These are phyloP conservation scores for Sycobia sp. DNA, from an alignment of 1,140 invertebrate genomes.

Conservation along the genomic window DNA sequence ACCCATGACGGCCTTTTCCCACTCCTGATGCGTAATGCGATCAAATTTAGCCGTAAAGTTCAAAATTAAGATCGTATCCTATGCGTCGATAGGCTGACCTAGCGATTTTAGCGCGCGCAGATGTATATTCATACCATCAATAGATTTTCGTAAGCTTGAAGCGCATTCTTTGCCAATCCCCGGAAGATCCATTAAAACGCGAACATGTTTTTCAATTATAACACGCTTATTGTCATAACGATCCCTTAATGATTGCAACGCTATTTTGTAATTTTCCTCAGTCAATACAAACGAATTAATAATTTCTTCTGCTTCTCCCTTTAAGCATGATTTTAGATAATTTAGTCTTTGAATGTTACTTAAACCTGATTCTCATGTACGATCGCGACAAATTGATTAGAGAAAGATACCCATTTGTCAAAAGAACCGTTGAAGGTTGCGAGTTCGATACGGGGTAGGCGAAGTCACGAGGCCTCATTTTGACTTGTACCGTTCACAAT, in stretches of 20 bases:
- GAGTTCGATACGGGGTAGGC: too few species aligned
- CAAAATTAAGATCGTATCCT: conserved; percentile 47
- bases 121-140: conserved; percentile 47
- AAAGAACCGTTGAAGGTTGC: neutral
- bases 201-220: conserved; percentile 47
- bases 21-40: conserved; percentile 40
- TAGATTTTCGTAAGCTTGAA: conserved; percentile 41
- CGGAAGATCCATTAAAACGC: conserved; percentile 41
- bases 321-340: neutral
- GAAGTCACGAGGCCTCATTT: too few species aligned
- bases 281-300: neutral
- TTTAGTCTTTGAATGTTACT: neutral
- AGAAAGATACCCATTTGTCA: neutral
- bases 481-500: too few species aligned
- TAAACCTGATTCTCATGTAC: neutral
- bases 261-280: neutral
- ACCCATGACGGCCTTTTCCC: conserved; percentile 40
- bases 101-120: conserved; percentile 41
- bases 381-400: neutral
- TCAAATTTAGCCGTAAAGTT: conserved; percentile 45
- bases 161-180: conserved; percentile 38
- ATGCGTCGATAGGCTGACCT: conserved; percentile 34
- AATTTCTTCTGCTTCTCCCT: too few species aligned
- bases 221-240: conserved; percentile 50
- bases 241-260: neutral